Base-by-base conservation (phyloP, 2,888 invertebrate genomes). In the Diarsia dahlii region DNA sequence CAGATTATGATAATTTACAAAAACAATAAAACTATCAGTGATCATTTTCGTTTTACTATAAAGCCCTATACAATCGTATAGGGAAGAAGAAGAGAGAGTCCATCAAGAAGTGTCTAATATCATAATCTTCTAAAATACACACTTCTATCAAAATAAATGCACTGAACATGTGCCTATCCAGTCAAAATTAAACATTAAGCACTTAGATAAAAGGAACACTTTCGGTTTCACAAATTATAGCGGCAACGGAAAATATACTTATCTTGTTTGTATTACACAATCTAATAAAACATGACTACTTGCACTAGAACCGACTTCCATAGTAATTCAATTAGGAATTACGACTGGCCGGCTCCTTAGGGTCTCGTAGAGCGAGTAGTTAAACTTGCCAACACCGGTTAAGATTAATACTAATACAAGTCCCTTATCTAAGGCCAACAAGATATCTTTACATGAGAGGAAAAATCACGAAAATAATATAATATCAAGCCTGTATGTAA, bases 251-350 rank as follows among this genome's bases (percentile, higher is more conserved):
- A 69, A 69, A 62, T n/a, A 48, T 28, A 39, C 23, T 46, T 70
- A 52, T 71, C 58, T 56, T 74, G 46, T 69, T 65, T 65, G 23
- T 82, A 46, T 62, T 56, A 56, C 54, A 63, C 65, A 82, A 84
- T 76, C 76, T 71, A 66, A 81, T 83, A 84, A 71, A 63, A 69
- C 50, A 65, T 71, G 28, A 66, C 64, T 39, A 54, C 52, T 45
- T 81, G 45, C 50, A 67, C 46, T 64, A 48, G 60, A 68, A 60
- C 28, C 15, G 67, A 78, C 71, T 77, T 73, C 9, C 72, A 75
- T 56, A 74, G 78, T 84, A 85, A 84, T 84, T 84, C 84, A 84
- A 84, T 84, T 84, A 85, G 60, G 50, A 71, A 78, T 84, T 85
- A 84, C 69, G 84, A 75, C 58, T 62, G 48, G 72, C n/a, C 48